Conservation (phyloP, 92 coral and sea anemone species). For the Pocillopora grandis region DNA sequence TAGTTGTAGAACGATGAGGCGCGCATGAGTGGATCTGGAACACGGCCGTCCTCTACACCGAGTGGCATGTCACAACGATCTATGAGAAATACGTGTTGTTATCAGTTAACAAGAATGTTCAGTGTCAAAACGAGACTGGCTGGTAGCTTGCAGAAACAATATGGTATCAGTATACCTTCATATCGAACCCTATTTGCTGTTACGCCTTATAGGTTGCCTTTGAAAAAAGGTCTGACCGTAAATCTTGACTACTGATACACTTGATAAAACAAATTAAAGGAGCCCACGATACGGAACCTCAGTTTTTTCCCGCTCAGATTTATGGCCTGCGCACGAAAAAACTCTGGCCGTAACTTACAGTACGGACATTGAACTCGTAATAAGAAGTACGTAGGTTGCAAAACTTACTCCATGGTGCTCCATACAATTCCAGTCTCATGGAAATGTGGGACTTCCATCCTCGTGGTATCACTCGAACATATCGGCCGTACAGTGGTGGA, state of each 20-base stretch:
- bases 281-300: too few relatives aligned
- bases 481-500: slow-evolving; percentile 67
- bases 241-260: too few relatives aligned
- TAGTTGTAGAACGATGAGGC: slow-evolving; percentile 71
- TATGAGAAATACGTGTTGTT: slow-evolving; percentile 7
- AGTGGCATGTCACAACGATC: slow-evolving; percentile 79
- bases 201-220: too few relatives aligned
- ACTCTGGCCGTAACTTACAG: too few relatives aligned
- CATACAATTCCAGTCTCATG: slow-evolving; percentile 67
- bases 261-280: too few relatives aligned
- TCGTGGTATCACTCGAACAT: slow-evolving; percentile 56
- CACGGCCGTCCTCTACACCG: slow-evolving; percentile 75
- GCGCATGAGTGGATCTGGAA: slow-evolving; percentile 75
- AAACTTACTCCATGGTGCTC: slow-evolving; percentile 66
- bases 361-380: not conserved
- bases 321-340: too few relatives aligned
- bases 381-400: not conserved
- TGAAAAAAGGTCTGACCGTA: too few relatives aligned
- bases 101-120: not conserved
- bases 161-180: too few relatives aligned
- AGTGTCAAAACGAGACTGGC: not conserved
- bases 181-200: too few relatives aligned
- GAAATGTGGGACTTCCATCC: slow-evolving; percentile 70
- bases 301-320: too few relatives aligned
- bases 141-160: too few relatives aligned